Percentiles rank a stretch among this genome's conserved stretches.
Conservation (phyloP, 2,888 invertebrate genomes). For the Scelioninae gen. 1 region DNA sequence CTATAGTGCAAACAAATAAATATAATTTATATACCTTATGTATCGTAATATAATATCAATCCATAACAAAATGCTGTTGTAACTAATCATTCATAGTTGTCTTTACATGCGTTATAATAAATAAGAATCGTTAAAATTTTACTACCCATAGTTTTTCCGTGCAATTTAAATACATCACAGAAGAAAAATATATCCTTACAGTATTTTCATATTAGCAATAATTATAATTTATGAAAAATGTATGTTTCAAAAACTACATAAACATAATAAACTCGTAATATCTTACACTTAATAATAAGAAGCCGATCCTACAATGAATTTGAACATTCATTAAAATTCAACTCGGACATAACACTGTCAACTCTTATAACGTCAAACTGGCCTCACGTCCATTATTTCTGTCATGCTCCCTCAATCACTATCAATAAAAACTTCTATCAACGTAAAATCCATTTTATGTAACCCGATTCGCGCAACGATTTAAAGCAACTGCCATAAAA, state of each 20-base stretch:
- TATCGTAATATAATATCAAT: no score
- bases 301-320: neutral
- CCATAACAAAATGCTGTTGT: no score
- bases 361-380: conserved; percentile 8
- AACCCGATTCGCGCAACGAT: conserved; percentile 13
- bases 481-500: conserved; percentile 25
- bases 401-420: conserved; percentile 23
- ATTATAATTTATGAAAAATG: neutral
- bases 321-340: conserved; percentile 22
- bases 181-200: neutral
- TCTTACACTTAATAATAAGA: neutral
- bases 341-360: conserved; percentile 11
- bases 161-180: no score
- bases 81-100: no score
- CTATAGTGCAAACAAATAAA: no score
- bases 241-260: neutral
- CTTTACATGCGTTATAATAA: no score
- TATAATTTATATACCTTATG: no score
- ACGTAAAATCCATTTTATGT: conserved; percentile 21
- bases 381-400: conserved; percentile 18
- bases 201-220: neutral
- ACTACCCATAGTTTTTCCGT: no score
- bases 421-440: conserved; percentile 46
- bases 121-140: no score
- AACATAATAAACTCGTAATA: neutral